Evolutionary conservation across 2,888 invertebrate genomes (phyloP).

Genomic region (Gortyna flavago): DNA sequence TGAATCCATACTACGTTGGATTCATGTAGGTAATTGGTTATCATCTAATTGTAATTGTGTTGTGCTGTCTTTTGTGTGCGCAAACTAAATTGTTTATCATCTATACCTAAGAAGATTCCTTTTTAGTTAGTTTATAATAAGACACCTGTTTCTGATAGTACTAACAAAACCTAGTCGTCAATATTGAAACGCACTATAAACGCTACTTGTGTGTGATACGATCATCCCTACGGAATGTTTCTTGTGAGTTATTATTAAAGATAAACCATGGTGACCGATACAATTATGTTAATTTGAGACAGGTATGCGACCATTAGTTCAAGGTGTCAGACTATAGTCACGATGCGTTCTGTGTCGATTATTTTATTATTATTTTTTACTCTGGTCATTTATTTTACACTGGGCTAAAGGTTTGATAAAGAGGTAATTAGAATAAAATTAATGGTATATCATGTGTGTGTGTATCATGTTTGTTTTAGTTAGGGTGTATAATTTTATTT

Average conservation of each 20-base stretch:
- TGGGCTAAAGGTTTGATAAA: background rate
- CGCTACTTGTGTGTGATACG: background rate
- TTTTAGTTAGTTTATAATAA: background rate
- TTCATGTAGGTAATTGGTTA: too few species aligned
- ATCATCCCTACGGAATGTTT: slow-evolving; percentile 18
- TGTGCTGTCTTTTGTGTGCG: too few species aligned
- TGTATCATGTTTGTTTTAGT: background rate
- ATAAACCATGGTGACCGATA: slow-evolving; percentile 63
- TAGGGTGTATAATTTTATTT: background rate
- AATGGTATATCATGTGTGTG: too few species aligned
- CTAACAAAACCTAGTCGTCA: background rate
- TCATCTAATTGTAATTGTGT: too few species aligned
- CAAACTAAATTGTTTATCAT: too few species aligned
- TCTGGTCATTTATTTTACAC: background rate
- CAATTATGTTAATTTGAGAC: slow-evolving; percentile 76
- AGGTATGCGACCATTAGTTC: slow-evolving; percentile 69
- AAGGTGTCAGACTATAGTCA: slow-evolving; percentile 30
- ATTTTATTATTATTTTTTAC: slow-evolving; percentile 23
- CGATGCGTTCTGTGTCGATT: slow-evolving; percentile 7
- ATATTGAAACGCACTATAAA: background rate
- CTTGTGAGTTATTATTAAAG: slow-evolving; percentile 29
- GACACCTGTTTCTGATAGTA: background rate
- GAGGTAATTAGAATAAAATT: slow-evolving; percentile 1
- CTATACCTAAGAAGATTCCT: too few species aligned
- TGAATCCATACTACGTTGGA: too few species aligned